Evolutionary conservation across 2,888 invertebrate species (phyloP).

Genomic region (Cryptocephalus moraei): DNA sequence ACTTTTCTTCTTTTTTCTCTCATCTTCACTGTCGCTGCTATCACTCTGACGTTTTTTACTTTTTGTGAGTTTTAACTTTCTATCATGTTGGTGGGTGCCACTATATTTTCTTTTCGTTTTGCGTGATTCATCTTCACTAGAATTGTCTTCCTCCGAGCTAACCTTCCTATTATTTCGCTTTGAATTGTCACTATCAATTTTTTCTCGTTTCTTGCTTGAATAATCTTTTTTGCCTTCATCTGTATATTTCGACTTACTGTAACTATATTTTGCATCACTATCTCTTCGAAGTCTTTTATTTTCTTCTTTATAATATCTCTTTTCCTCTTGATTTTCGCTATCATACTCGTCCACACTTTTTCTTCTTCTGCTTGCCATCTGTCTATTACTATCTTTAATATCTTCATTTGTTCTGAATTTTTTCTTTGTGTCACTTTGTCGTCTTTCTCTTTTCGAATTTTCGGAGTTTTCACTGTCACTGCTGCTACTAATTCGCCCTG

Average conservation of each 20-base stretch:
- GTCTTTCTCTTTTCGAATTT: constrained; percentile 6
- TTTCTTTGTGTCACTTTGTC: not conserved
- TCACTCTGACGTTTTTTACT: not conserved
- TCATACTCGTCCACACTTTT: not conserved
- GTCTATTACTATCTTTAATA: not conserved
- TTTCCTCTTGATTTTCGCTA: not conserved
- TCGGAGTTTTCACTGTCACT: constrained; percentile 2
- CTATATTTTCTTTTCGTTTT: not conserved
- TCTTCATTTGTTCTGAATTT: not conserved
- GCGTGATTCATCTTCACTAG: not conserved
- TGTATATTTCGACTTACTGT: not conserved
- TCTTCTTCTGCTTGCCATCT: too few relatives aligned
- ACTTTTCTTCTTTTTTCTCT: not conserved
- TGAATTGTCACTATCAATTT: too few relatives aligned
- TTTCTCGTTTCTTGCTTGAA: not conserved
- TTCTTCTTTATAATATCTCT: constrained; percentile 3
- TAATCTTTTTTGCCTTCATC: not conserved
- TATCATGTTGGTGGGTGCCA: too few relatives aligned
- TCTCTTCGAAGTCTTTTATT: not conserved
- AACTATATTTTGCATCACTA: not conserved
- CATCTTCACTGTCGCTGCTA: constrained; percentile 2
- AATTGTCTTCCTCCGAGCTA: not conserved
- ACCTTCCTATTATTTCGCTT: too few relatives aligned
- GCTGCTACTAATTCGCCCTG: constrained; percentile 31
- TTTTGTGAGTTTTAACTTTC: not conserved